Evolutionary conservation across 2,888 invertebrate species (phyloP), one percentile per base, ranked within the genome.

Genomic region (Neoitamus cyanurus): DNA sequence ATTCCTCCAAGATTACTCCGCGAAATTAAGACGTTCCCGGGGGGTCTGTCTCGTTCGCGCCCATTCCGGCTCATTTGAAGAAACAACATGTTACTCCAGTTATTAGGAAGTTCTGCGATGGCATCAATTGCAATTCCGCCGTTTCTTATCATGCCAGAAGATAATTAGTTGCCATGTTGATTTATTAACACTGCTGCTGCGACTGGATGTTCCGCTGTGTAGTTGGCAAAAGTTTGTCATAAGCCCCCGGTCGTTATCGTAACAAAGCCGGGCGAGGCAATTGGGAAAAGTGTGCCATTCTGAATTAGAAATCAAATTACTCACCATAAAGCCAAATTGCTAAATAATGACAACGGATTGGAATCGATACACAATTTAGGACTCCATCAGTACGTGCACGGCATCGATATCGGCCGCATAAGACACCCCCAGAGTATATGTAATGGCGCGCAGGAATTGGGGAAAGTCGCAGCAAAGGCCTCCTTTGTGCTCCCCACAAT

Each of bases 351-450:
- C 48, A 34, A 72, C 31, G 72, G 42, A 83, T 83, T 30, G 72
- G 48, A 83, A 83, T 83, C 83, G 83, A 83, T 83, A 73, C 72
- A 72, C 46, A 72, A 72, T 72, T 83, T 72, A 84, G 84, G 83
- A 85, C 84, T 85, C 83, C 85, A 85, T 85, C 85, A 85, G 83
- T 84, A 85, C 85, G 85, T 85, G 85, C 84, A 83, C 83, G 83
- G 85, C 84, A 84, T 85, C 78, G 46, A 78, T 78, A 48, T 78
- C 9, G 77, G 77, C 30, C 34, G 42, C 37, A 25, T 58, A 46
- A 37, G 77, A 77, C 77, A 36, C 42, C 46, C 28, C 42, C 15
- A 48, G 48, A 20, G 48, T 48, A 7, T 20, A 37, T 25, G 6
- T 75, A 75, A 75, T 75, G 75, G 42, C 7, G 42, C 28, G 11